Base-by-base conservation (phyloP, 1,140 invertebrate species). In the Zelostemma sp. region DNA sequence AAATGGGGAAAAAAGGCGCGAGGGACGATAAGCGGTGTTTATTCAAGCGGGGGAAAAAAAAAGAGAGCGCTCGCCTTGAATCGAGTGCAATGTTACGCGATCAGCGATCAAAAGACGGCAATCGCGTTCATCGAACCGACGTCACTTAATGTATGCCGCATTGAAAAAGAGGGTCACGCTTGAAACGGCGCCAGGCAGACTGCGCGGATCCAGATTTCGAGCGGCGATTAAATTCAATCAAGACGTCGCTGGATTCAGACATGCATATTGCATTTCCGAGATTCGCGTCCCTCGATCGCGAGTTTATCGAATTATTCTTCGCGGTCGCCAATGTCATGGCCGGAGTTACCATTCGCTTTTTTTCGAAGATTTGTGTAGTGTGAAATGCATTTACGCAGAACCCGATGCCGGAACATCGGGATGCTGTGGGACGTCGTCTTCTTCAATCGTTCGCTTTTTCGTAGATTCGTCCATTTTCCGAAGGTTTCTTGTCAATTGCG, bases 141-240 rank as follows among this genome's bases (percentile, higher is more conserved):
- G 54, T 68, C 66, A 61, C 53, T 70, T 65, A 70, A 70, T 70
- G 50, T 65, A 70, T 70, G 68, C 68, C 58, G 61, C 57, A 64
- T 65, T 65, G 56, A 65, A 65, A 70, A 70, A 70, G 61, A 70
- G 51, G 62, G 57, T 64, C 57, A 70, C 61, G 68, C 63, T 62
- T 63, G 59, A 56, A 64, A 47, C 53, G 72, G 61, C 72, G 72
- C 68, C 72, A 66, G 60, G 68, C 68, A 62, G 68, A 66, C 72
- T 72, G 60, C 59, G 48, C 60, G 71, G 65, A 72, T 74, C 72
- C 68, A 69, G 72, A 25, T 74, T 74, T 74, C 68, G 65, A 72
- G 68, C 60, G 71, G 45, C 66, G 71, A 73, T 72, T 64, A 68
- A 72, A 72, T 72, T 64, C 45, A 67, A 68, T 68, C 59, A 72